Evolutionary conservation across 2,797 vertebrate genomes (phyloP).

Genomic region (Anolis apletophallus): DNA sequence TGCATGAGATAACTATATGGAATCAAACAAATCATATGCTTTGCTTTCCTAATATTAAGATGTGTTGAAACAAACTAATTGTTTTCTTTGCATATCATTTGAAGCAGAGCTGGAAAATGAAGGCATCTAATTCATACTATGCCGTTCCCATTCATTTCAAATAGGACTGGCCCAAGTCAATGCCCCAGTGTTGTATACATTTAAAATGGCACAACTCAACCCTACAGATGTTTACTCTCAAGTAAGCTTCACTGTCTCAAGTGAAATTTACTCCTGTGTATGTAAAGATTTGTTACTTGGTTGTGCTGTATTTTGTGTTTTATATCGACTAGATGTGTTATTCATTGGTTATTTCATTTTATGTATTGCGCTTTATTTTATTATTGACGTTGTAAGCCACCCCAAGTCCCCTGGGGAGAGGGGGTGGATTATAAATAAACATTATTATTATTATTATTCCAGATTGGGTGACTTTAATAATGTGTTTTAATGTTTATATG

Average conservation of each 20-base stretch:
- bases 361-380: too few relatives aligned
- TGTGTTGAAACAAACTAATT: not conserved
- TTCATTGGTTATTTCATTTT: too few relatives aligned
- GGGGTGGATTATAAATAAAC: too few relatives aligned
- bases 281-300: too few relatives aligned
- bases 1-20: not conserved
- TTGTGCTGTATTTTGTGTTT: too few relatives aligned
- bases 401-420: too few relatives aligned
- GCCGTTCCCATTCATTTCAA: not conserved
- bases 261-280: not conserved
- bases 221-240: not conserved
- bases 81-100: constrained; percentile 8
- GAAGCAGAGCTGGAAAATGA: not conserved
- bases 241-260: not conserved
- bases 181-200: not conserved
- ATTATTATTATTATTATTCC: too few relatives aligned
- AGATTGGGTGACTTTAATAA: too few relatives aligned
- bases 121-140: not conserved
- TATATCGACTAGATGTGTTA: too few relatives aligned
- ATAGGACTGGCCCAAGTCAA: not conserved
- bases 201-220: not conserved
- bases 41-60: not conserved
- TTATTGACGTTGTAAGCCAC: too few relatives aligned
- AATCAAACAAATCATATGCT: not conserved
- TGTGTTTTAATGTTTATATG: too few relatives aligned